Percentiles rank a stretch among this genome's conserved stretches.
phyloP scores from a whole-genome alignment of 2,888 invertebrate genomes.

The Baronia brevicornis region DNA sequence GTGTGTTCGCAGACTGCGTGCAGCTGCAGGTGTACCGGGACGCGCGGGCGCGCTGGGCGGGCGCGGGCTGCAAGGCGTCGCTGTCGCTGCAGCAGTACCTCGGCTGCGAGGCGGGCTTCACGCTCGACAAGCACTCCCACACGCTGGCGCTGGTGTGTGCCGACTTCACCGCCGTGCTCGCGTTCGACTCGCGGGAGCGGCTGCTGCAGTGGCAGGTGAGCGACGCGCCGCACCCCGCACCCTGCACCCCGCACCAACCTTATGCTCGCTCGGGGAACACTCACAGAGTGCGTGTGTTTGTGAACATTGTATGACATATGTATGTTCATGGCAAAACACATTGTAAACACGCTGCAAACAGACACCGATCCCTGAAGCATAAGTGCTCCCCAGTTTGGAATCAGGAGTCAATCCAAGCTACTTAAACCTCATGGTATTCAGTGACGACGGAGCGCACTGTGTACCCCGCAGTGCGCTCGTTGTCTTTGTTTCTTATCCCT shows the following conservation, averaged over 20 bases:
- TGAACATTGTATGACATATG: too few species aligned
- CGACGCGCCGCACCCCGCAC: too few species aligned
- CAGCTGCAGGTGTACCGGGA: conserved; percentile 92
- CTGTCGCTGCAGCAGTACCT: conserved; percentile 89
- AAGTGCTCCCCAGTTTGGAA: too few species aligned
- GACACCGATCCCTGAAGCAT: too few species aligned
- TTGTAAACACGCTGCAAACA: too few species aligned
- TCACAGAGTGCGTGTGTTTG: conserved; percentile 12
- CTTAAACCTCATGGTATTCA: too few species aligned
- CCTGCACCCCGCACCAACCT: too few species aligned
- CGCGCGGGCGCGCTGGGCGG: conserved; percentile 82
- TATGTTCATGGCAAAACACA: too few species aligned
- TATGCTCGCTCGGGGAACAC: neutral
- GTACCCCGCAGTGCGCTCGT: too few species aligned
- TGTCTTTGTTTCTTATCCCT: too few species aligned
- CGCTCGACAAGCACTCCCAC: conserved; percentile 92
- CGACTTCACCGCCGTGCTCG: conserved; percentile 88
- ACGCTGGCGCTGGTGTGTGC: conserved; percentile 92
- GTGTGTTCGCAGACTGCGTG: conserved; percentile 83
- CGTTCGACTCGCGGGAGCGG: conserved; percentile 90
- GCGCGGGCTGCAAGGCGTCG: conserved; percentile 81
- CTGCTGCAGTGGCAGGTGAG: conserved; percentile 92
- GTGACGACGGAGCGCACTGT: neutral
- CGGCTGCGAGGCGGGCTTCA: conserved; percentile 89
- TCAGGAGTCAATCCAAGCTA: too few species aligned